Evolutionary conservation across 1,140 invertebrate genomes (phyloP).

Genomic region (Heterodera schachtii): DNA sequence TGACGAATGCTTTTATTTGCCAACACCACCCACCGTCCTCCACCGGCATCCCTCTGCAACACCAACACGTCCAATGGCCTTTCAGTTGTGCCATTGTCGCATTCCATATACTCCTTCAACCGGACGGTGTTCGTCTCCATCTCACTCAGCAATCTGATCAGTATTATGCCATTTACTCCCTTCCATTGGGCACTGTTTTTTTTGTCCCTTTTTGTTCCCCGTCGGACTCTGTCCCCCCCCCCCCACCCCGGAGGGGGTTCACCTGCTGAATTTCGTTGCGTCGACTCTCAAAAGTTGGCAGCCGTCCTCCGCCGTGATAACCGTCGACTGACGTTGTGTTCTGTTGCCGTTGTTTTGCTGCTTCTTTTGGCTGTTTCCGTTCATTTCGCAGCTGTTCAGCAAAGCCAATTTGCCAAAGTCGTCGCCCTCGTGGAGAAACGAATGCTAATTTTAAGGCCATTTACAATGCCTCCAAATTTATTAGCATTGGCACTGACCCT

Average conservation of each 20-base stretch:
- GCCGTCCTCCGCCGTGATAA: conserved; percentile 73
- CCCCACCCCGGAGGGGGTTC: conserved; percentile 2
- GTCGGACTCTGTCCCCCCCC: conserved; percentile 72
- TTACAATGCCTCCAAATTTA: too few species aligned
- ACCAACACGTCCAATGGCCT: conserved; percentile 80
- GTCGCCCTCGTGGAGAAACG: conserved; percentile 77
- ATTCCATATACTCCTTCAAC: conserved; percentile 76
- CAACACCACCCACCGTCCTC: not conserved
- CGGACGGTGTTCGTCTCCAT: conserved; percentile 85
- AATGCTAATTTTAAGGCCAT: conserved; percentile 55
- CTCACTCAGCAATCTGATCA: conserved; percentile 70
- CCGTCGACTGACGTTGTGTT: conserved; percentile 9
- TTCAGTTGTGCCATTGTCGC: not conserved
- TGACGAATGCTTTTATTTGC: not conserved
- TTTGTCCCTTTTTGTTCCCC: conserved; percentile 60
- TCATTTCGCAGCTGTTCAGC: conserved; percentile 76
- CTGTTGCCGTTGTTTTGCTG: not conserved
- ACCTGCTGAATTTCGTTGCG: conserved; percentile 82
- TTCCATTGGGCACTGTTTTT: too few species aligned
- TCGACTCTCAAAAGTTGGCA: conserved; percentile 83
- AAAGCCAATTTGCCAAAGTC: conserved; percentile 84
- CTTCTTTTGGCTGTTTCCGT: not conserved
- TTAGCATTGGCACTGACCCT: not conserved
- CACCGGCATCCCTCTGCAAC: conserved; percentile 70
- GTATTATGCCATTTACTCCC: too few species aligned